A percentile compares a stretch with the other conserved stretches of the same genome.
Evolutionary conservation across 2,888 invertebrate genomes (phyloP).

Genomic region (Carabus problematicus): DNA sequence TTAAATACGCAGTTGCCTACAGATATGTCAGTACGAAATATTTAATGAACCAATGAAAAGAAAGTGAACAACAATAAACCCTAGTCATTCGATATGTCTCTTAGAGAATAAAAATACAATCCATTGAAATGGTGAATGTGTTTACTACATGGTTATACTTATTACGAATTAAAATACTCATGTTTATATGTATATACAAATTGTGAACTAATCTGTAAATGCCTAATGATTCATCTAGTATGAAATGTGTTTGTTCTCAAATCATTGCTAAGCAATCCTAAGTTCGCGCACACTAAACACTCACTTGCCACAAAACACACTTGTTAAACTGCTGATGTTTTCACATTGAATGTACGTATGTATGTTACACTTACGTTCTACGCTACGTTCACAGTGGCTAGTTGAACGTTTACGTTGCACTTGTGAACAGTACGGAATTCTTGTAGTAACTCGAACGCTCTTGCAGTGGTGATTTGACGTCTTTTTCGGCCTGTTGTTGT

Average conservation of each 20-base stretch:
- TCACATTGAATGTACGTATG: not conserved
- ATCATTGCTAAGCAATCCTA: not conserved
- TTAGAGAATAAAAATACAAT: too few species aligned
- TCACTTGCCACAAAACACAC: slow-evolving; percentile 8
- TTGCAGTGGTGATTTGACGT: slow-evolving; percentile 85
- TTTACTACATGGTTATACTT: not conserved
- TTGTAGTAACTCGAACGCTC: slow-evolving; percentile 86
- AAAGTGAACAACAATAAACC: too few species aligned
- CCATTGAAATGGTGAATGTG: not conserved
- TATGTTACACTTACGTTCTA: slow-evolving; percentile 1
- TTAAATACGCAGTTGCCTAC: slow-evolving; percentile 4
- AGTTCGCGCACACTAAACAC: slow-evolving; percentile 2
- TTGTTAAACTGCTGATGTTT: too few species aligned
- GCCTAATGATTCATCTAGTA: not conserved
- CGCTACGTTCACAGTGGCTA: not conserved
- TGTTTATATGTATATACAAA: not conserved
- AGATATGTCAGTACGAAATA: slow-evolving; percentile 34
- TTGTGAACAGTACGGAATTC: slow-evolving; percentile 88
- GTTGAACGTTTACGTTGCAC: slow-evolving; percentile 70
- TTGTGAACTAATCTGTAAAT: not conserved
- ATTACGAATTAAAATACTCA: not conserved
- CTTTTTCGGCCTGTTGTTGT: slow-evolving; percentile 79
- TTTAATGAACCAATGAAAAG: not conserved
- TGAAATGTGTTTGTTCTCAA: too few species aligned
- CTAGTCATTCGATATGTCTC: too few species aligned